Evolutionary conservation across 64 coral and sea anemone genomes (phyloP).

Genomic region (Dendronephthya gigantea): DNA sequence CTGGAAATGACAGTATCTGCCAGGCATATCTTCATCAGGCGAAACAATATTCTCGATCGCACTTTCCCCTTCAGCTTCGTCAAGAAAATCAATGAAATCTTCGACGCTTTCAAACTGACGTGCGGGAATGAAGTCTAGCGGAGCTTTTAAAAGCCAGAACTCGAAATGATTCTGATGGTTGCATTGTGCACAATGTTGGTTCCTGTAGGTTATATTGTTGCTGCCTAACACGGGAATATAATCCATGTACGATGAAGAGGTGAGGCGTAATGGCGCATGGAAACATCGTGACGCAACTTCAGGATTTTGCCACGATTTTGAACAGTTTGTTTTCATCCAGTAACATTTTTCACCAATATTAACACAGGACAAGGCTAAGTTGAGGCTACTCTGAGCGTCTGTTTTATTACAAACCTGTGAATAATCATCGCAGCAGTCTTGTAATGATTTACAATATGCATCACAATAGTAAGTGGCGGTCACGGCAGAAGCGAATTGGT

Average conservation of each 20-base stretch:
- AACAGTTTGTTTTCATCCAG: constrained; percentile 1
- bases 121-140: neutral
- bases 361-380: neutral
- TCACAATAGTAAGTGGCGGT: neutral
- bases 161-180: neutral
- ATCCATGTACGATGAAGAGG: neutral
- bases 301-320: neutral
- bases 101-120: neutral
- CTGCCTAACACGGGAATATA: neutral
- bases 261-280: neutral
- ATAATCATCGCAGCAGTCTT: neutral
- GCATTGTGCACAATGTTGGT: neutral
- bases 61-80: neutral
- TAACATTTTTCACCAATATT: neutral
- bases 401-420: neutral
- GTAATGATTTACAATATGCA: neutral
- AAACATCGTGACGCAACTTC: neutral
- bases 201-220: neutral
- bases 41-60: neutral
- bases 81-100: neutral
- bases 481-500: too few species aligned
- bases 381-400: neutral
- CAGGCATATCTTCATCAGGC: neutral
- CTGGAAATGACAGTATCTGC: neutral
- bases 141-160: neutral